phyloP scores from a whole-genome alignment of 1,140 invertebrate genomes.

The Danaus plexippus region DNA sequence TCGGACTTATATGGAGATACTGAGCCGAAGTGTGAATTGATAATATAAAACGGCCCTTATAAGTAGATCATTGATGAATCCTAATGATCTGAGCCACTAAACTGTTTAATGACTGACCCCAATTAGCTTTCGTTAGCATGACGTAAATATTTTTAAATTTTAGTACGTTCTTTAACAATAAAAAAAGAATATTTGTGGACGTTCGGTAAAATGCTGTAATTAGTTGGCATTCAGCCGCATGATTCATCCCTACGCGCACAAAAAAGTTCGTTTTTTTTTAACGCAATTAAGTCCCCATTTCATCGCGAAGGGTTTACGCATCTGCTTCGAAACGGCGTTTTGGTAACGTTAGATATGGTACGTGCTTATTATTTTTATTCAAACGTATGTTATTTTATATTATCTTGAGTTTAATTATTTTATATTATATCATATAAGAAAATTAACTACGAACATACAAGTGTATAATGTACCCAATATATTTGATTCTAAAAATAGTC shows the following conservation, averaged over 20 bases:
- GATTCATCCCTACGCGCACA: neutral
- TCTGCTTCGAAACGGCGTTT: conserved; percentile 18
- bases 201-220: too few relatives aligned
- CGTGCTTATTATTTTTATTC: too few relatives aligned
- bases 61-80: conserved; percentile 11
- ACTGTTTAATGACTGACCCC: neutral
- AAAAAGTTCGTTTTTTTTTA: conserved; percentile 20
- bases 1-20: conserved; percentile 25
- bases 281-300: conserved; percentile 30
- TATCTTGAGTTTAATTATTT: too few relatives aligned
- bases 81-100: neutral
- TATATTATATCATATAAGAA: too few relatives aligned
- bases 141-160: too few relatives aligned
- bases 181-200: too few relatives aligned
- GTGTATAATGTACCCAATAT: too few relatives aligned
- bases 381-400: too few relatives aligned
- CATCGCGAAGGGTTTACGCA: conserved; percentile 25
- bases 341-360: neutral
- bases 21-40: conserved; percentile 21
- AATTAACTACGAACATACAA: too few relatives aligned
- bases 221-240: neutral
- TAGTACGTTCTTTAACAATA: too few relatives aligned
- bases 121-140: too few relatives aligned
- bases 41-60: conserved; percentile 15
- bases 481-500: too few relatives aligned